phyloP scores from a whole-genome alignment of 2,888 invertebrate species.

The Tuberolachnus salignus region DNA sequence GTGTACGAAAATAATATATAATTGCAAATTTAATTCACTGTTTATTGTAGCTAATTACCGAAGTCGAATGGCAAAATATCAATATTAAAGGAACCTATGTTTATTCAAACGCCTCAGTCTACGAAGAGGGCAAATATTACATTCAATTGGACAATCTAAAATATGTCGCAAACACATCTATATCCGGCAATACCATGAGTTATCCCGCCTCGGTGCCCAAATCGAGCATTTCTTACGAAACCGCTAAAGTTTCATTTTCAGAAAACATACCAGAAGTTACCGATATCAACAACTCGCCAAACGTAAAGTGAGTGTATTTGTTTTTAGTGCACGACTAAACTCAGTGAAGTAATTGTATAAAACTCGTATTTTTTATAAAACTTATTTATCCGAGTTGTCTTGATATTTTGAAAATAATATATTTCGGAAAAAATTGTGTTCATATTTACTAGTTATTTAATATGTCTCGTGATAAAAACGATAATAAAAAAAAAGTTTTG shows the following conservation, averaged over 20 bases:
- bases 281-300: neutral
- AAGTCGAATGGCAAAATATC: neutral
- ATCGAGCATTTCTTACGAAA: neutral
- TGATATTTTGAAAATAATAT: too few relatives aligned
- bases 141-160: neutral
- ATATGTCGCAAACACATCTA: neutral
- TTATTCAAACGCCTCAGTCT: neutral
- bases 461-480: too few relatives aligned
- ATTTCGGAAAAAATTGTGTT: too few relatives aligned
- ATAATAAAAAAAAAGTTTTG: too few relatives aligned
- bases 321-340: neutral
- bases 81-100: constrained; percentile 11
- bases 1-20: too few relatives aligned
- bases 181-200: neutral
- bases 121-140: constrained; percentile 17
- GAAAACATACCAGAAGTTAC: neutral
- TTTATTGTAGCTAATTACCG: neutral
- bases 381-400: too few relatives aligned
- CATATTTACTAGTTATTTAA: too few relatives aligned
- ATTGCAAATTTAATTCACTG: neutral
- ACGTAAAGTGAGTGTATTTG: neutral
- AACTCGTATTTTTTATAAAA: too few relatives aligned
- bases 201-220: constrained; percentile 13
- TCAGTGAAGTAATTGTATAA: too few relatives aligned
- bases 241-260: neutral